These are phyloP conservation scores for Mylabris sibirica DNA, from an alignment of 2,888 invertebrate genomes.

Conservation along the genomic window DNA sequence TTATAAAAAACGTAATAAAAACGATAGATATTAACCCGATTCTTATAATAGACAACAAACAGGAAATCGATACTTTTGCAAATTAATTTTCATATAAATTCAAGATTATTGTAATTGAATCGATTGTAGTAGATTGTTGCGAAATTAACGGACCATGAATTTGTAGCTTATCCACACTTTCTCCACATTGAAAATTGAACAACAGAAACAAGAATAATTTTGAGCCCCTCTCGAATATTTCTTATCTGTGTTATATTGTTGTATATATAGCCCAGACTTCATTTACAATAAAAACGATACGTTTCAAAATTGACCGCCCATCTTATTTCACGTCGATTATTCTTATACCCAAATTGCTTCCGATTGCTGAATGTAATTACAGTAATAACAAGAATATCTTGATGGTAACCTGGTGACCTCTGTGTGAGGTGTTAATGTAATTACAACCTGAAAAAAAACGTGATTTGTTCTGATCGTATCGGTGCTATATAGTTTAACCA, in stretches of 20 bases:
- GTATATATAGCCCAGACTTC: background rate
- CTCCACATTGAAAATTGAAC: background rate
- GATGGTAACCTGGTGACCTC: constrained; percentile 25
- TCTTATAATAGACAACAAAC: background rate
- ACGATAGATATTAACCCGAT: background rate
- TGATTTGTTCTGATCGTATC: constrained; percentile 27
- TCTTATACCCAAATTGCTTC: constrained; percentile 28
- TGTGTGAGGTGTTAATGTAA: constrained; percentile 32
- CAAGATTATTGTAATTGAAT: constrained; percentile 8
- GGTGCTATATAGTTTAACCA: constrained; percentile 17
- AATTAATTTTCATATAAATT: constrained; percentile 9
- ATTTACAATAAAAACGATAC: constrained; percentile 5
- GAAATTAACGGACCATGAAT: background rate
- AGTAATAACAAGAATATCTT: constrained; percentile 27
- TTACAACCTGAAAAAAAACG: constrained; percentile 25
- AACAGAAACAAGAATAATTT: background rate
- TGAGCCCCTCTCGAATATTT: background rate
- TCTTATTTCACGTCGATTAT: constrained; percentile 8
- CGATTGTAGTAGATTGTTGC: constrained; percentile 9
- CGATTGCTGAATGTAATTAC: constrained; percentile 32
- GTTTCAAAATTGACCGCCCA: background rate
- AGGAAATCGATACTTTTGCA: background rate
- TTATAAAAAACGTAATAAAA: background rate
- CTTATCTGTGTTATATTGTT: background rate
- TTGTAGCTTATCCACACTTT: constrained; percentile 1